Conservation (phyloP, 2,797 vertebrate genomes). For the Mus caroli region DNA sequence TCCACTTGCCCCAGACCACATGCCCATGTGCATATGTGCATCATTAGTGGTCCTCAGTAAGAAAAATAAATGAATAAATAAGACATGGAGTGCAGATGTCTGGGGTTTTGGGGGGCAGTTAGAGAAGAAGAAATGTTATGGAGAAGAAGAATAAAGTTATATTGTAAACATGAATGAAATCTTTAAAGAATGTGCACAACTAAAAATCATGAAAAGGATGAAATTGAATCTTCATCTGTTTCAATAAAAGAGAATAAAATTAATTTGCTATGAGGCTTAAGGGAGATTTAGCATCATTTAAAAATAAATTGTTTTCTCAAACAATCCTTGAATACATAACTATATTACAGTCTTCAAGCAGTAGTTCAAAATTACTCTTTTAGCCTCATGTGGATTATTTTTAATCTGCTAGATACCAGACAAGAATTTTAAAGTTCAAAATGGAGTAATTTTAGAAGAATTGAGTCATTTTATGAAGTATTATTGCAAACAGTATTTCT, state of each 20-base stretch:
- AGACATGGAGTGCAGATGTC: too few relatives aligned
- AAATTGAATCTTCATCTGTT: slow-evolving; percentile 6
- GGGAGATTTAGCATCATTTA: background rate
- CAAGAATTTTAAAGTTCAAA: background rate
- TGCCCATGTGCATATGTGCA: too few relatives aligned
- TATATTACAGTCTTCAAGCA: background rate
- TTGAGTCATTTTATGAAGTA: background rate
- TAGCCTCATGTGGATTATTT: background rate
- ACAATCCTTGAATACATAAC: background rate
- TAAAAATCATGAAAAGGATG: background rate
- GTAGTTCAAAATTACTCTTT: background rate
- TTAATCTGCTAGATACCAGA: background rate
- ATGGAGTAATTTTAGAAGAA: slow-evolving; percentile 7
- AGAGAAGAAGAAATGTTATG: background rate
- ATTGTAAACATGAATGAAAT: background rate
- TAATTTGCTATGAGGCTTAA: background rate
- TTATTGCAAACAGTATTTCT: background rate
- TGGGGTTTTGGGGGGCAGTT: accelerated
- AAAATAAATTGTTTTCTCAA: background rate
- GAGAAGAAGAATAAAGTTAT: background rate
- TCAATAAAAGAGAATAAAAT: slow-evolving; percentile 57
- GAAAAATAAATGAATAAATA: background rate
- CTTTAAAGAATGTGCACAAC: background rate
- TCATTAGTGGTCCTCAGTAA: background rate
- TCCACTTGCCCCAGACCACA: too few relatives aligned